Evolutionary conservation across 2,797 vertebrate species (phyloP), one percentile per base, ranked within the genome.

Genomic region (Sebastes kiyomatsui): DNA sequence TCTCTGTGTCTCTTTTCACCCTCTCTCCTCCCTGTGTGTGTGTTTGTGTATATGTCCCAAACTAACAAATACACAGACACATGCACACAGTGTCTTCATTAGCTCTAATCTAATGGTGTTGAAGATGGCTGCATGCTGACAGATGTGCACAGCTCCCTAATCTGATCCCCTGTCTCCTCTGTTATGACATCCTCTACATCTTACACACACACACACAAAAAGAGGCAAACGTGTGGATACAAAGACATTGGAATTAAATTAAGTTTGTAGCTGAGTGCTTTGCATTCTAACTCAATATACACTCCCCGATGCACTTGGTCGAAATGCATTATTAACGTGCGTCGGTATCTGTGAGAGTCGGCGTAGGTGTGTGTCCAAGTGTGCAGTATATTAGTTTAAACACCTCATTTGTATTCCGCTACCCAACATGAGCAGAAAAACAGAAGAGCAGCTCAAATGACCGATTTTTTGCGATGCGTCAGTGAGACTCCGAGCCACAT

Each of bases 271-370:
- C 83, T 84, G 85, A 93, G 86, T 88, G 87, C 88, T 95, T 95
- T 95, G 92, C 94, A 95, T 95, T 83, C 68, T 95, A 95, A 96
- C 93, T 94, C 85, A 93, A 96, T 95, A 94, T 81, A 77, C 75
- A 66, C 77, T 84, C 84, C 87, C 79, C 10, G 58, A 85, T 85
- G 89, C 88, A 84, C 90, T 85, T 82, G 79, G 90, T 85, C 38
- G 20, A 89, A 88, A 93, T 93, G 81, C 82, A 92, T 93, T 93
- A 93, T 93, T 91, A 91, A 94, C 76, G 49, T 67, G 75, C 79
- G 83, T 82, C 67, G 81, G 77, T 90, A 88, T 90, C 86, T 77
- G 71, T 67, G 79, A 79, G 76, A 66, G 59, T 69, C 54, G 10
- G 82, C 23, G 23, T 79, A 87, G 85, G 82, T 88, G 84, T 87